These are phyloP conservation scores for Manis crassicaudata DNA, from an alignment of 2,797 vertebrate genomes.

Conservation along the genomic window DNA sequence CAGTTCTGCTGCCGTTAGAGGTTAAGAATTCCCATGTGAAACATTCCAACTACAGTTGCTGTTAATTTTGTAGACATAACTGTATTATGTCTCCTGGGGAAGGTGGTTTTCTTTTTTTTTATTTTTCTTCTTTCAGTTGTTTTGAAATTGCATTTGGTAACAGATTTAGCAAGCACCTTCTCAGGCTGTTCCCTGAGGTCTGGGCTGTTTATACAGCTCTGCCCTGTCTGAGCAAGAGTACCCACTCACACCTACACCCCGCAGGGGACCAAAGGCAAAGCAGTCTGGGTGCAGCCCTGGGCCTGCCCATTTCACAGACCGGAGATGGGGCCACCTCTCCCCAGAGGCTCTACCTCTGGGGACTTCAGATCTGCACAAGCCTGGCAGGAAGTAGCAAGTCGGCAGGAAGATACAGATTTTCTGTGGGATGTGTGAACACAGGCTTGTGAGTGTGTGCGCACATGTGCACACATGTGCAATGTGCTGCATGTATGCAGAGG, in stretches of 20 bases:
- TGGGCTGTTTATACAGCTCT: not conserved
- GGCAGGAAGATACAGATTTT: not conserved
- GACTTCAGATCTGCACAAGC: not conserved
- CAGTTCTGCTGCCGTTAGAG: not conserved
- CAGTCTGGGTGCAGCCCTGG: not conserved
- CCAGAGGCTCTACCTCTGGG: not conserved
- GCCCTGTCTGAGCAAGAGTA: not conserved
- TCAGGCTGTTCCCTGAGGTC: not conserved
- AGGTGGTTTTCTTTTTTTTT: not conserved
- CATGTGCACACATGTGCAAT: not conserved
- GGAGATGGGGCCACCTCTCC: not conserved
- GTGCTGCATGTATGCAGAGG: no score
- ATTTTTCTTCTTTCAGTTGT: not conserved
- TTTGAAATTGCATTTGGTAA: not conserved
- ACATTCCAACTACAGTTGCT: accelerated
- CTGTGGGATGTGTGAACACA: not conserved
- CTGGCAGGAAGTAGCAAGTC: not conserved
- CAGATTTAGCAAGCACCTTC: not conserved
- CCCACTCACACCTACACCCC: not conserved
- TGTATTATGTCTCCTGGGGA: not conserved
- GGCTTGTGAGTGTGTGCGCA: not conserved
- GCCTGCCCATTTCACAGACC: not conserved
- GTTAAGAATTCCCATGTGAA: no score
- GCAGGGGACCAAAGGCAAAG: not conserved
- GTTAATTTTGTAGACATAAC: not conserved